Evolutionary conservation across 2,888 invertebrate species (phyloP).

Genomic region (Dendrolimus pini): DNA sequence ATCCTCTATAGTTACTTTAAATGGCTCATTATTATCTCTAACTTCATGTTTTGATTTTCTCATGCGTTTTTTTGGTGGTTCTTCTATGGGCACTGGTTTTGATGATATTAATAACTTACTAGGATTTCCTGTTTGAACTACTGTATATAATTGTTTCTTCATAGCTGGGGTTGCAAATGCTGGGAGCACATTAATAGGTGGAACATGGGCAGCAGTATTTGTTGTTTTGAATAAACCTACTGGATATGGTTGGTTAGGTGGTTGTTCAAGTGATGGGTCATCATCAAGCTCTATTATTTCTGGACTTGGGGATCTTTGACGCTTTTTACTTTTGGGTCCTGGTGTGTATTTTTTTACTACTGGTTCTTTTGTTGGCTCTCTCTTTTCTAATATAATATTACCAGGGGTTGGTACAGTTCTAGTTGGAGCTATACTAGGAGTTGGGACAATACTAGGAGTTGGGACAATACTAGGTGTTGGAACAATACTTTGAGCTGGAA

Average conservation of each 20-base stretch:
- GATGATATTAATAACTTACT: slow-evolving; percentile 65
- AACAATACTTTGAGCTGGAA: slow-evolving; percentile 4
- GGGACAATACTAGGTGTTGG: slow-evolving; percentile 5
- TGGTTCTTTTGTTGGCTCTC: slow-evolving; percentile 1
- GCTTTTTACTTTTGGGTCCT: slow-evolving; percentile 9
- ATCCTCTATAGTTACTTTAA: slow-evolving; percentile 42
- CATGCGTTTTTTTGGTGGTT: slow-evolving; percentile 35
- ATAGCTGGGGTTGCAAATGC: slow-evolving; percentile 51
- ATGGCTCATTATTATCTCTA: slow-evolving; percentile 30
- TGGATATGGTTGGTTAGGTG: slow-evolving; percentile 44
- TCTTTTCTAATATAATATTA: slow-evolving; percentile 3
- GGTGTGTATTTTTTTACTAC: not conserved
- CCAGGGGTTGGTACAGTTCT: slow-evolving; percentile 2
- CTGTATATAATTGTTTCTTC: slow-evolving; percentile 64
- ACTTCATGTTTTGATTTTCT: slow-evolving; percentile 31
- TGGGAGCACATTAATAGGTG: slow-evolving; percentile 18
- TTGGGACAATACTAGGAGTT: not conserved
- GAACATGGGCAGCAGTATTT: slow-evolving; percentile 20
- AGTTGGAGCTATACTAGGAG: slow-evolving; percentile 2
- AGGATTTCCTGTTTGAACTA: slow-evolving; percentile 63
- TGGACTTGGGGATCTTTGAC: slow-evolving; percentile 8
- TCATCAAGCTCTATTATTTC: slow-evolving; percentile 31
- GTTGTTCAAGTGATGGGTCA: slow-evolving; percentile 5
- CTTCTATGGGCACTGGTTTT: slow-evolving; percentile 35
- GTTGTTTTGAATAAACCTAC: slow-evolving; percentile 59